These are phyloP conservation scores for Hemitrygon akajei DNA, from an alignment of 2,797 vertebrate species.

Conservation along the genomic window DNA sequence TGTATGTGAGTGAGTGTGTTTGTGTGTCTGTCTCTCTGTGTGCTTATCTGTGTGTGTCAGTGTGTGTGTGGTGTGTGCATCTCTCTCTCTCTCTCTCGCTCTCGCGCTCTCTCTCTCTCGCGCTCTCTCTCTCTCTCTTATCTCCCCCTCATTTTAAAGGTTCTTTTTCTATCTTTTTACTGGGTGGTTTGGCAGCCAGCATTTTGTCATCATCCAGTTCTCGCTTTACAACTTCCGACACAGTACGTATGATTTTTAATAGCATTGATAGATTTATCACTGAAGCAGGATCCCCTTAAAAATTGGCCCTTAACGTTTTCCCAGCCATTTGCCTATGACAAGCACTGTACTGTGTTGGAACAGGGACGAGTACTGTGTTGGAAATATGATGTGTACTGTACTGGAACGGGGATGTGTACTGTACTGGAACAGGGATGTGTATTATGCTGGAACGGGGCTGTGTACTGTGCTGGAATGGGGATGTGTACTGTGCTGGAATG, in stretches of 20 bases:
- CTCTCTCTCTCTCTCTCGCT: background rate
- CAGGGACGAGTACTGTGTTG: too few relatives aligned
- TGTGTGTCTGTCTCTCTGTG: too few relatives aligned
- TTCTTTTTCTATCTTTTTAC: background rate
- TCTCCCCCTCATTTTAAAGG: background rate
- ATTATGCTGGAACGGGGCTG: too few relatives aligned
- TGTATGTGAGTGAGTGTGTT: too few relatives aligned
- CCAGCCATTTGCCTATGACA: background rate
- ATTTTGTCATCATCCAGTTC: background rate
- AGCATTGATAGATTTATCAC: background rate
- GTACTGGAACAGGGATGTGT: background rate
- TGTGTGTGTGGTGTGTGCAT: background rate
- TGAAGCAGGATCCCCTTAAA: background rate
- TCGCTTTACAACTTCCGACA: background rate
- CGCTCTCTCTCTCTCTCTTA: too few relatives aligned
- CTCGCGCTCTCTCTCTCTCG: too few relatives aligned
- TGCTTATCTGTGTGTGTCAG: too few relatives aligned
- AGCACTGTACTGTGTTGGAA: background rate
- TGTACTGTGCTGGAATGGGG: too few relatives aligned
- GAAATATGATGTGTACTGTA: too few relatives aligned
- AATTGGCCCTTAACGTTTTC: background rate
- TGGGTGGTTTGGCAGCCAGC: background rate
- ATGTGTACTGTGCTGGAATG: too few relatives aligned
- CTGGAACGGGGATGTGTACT: background rate
- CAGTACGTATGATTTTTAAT: background rate